phyloP scores from a whole-genome alignment of 2,113 vertebrate species.

The Proteles cristata region DNA sequence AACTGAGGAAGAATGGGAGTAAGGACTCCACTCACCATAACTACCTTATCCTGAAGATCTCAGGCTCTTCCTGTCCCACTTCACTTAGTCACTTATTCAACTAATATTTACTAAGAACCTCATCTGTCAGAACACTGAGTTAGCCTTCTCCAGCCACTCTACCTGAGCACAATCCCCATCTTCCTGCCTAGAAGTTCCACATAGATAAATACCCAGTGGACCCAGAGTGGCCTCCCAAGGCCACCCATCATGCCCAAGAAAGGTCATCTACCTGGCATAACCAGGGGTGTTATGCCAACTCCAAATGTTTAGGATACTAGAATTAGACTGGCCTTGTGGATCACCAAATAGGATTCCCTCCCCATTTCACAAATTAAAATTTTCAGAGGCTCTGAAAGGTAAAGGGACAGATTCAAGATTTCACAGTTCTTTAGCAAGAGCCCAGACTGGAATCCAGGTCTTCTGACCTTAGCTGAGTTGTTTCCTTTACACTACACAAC shows the following conservation, averaged over 20 bases:
- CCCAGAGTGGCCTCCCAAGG: not conserved
- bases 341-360: not conserved
- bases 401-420: not conserved
- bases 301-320: not conserved
- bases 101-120: not conserved
- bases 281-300: not conserved
- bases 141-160: not conserved
- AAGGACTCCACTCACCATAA: too few species aligned
- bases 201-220: not conserved
- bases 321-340: not conserved
- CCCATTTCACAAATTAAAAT: not conserved
- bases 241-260: not conserved
- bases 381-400: not conserved
- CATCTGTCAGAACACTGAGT: not conserved
- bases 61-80: not conserved
- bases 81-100: not conserved
- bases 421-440: not conserved
- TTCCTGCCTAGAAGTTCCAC: not conserved
- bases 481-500: not conserved
- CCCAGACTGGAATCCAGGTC: not conserved
- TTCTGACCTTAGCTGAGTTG: not conserved
- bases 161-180: not conserved
- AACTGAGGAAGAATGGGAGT: not conserved
- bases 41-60: not conserved
- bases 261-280: not conserved